Percentiles rank a stretch among this genome's conserved stretches.
Evolutionary conservation across 2,888 invertebrate genomes (phyloP).

Genomic region (Mesopsocus fuscifrons): DNA sequence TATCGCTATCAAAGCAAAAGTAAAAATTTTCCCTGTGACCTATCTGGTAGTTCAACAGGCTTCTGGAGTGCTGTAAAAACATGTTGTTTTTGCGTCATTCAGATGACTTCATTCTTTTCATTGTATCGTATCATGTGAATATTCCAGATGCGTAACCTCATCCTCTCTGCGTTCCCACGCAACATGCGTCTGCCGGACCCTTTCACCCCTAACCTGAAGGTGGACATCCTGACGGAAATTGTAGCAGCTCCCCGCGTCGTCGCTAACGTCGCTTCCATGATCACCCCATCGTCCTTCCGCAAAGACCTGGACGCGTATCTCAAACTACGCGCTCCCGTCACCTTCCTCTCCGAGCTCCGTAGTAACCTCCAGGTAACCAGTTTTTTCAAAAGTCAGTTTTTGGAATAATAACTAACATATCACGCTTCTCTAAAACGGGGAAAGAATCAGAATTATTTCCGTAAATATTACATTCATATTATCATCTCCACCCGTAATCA

Average conservation of each 20-base stretch:
- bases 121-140: too few species aligned
- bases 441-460: too few species aligned
- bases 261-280: constrained; percentile 69
- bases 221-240: constrained; percentile 80
- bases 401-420: constrained; percentile 1
- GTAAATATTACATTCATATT: too few species aligned
- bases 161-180: constrained; percentile 92
- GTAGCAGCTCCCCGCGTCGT: constrained; percentile 73
- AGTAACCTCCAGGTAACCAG: constrained; percentile 59
- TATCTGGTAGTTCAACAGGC: too few species aligned
- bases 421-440: too few species aligned
- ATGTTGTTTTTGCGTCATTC: too few species aligned
- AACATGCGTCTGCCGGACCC: constrained; percentile 98
- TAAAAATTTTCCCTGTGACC: too few species aligned
- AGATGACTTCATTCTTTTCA: too few species aligned
- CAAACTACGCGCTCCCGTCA: constrained; percentile 84
- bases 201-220: constrained; percentile 91
- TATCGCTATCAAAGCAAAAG: too few species aligned
- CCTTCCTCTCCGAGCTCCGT: constrained; percentile 81
- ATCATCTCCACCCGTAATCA: too few species aligned
- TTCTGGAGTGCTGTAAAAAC: too few species aligned
- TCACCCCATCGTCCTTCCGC: constrained; percentile 75
- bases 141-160: constrained; percentile 79
- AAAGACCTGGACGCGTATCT: constrained; percentile 94
- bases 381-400: constrained; percentile 6